phyloP scores from a whole-genome alignment of 2,113 vertebrate species.

The Eidolon helvum region DNA sequence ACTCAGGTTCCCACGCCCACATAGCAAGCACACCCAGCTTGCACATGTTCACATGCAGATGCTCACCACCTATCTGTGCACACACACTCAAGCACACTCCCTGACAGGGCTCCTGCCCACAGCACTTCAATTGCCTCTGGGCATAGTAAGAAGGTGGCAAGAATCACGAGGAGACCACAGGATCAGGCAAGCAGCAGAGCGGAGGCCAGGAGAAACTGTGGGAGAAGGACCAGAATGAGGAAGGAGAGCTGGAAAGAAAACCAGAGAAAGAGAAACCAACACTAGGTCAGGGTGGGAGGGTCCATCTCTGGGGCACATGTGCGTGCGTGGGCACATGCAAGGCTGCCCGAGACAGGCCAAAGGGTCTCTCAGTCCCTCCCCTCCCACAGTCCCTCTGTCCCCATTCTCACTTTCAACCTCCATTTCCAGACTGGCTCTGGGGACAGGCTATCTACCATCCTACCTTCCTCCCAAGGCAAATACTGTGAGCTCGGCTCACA shows the following conservation, averaged over 20 bases:
- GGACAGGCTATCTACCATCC: neutral
- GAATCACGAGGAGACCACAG: neutral
- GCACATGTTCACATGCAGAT: neutral
- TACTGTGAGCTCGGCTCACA: neutral
- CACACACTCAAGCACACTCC: neutral
- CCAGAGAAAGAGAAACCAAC: neutral
- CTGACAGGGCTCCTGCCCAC: neutral
- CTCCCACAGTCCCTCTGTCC: neutral
- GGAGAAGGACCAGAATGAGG: neutral
- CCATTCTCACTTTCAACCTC: neutral
- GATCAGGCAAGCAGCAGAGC: neutral
- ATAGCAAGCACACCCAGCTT: neutral
- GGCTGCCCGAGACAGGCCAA: neutral
- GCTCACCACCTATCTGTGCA: neutral
- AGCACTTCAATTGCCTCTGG: rapidly evolving
- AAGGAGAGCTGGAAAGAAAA: neutral
- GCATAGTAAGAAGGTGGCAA: neutral
- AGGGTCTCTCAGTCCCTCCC: neutral
- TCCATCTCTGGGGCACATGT: too few relatives aligned
- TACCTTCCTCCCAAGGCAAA: neutral
- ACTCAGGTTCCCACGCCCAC: too few relatives aligned
- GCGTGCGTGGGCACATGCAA: neutral
- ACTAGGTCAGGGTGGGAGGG: neutral
- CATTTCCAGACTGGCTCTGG: neutral
- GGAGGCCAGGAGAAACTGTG: neutral